These are phyloP conservation scores for Frankliniella intonsa DNA, from an alignment of 2,888 invertebrate species.

Conservation along the genomic window DNA sequence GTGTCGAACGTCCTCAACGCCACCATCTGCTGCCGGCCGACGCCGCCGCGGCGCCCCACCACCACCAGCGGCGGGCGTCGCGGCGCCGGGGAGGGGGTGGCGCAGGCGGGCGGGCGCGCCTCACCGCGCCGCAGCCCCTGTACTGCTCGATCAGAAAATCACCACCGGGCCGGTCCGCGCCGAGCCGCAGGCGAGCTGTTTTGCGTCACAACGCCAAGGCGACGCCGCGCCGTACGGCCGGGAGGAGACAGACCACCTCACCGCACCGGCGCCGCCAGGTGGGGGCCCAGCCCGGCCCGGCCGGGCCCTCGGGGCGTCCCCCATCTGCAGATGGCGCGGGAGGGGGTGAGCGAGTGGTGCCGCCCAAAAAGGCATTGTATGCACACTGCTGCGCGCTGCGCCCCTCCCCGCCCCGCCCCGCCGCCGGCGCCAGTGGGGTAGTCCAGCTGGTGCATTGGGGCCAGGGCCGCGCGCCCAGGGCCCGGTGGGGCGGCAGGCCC, in stretches of 20 bases:
- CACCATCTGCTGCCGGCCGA: background rate
- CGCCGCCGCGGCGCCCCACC: background rate
- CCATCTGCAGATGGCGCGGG: background rate
- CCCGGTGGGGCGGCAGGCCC: background rate
- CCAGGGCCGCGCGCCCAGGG: background rate
- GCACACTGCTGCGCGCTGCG: background rate
- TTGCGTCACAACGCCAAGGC: no score
- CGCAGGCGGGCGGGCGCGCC: no score
- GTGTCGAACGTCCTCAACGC: background rate
- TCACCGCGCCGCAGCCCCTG: no score
- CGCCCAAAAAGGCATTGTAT: slow-evolving; percentile 17
- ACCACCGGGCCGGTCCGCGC: no score
- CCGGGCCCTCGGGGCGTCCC: background rate
- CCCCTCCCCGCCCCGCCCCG: background rate
- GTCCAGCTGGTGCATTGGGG: background rate
- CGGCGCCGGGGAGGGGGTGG: background rate
- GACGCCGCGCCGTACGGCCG: no score
- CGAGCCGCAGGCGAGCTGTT: no score
- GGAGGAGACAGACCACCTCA: no score
- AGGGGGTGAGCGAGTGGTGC: background rate
- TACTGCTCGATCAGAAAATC: no score
- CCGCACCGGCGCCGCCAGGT: no score
- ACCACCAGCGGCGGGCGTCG: background rate
- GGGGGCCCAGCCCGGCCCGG: background rate
- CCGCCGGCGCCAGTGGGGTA: background rate